Conservation (phyloP, 2,888 invertebrate species). For the Phlogophora meticulosa region DNA sequence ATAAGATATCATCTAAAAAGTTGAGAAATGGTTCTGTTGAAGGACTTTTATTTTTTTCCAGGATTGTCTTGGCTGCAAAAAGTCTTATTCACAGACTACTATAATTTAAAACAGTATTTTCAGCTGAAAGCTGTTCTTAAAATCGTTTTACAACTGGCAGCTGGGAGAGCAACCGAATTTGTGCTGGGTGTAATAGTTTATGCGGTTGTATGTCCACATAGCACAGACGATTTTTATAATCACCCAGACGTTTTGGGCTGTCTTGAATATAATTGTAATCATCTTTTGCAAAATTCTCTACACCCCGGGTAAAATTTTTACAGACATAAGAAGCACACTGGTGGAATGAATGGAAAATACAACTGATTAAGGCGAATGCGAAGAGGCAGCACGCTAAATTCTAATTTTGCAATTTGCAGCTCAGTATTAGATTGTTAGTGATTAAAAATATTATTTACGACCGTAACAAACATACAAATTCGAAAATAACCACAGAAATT, state of each 20-base stretch:
- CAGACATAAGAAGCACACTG: constrained; percentile 40
- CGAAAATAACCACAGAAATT: no score
- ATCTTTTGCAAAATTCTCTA: constrained; percentile 34
- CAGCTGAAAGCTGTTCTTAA: constrained; percentile 58
- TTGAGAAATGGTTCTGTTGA: constrained; percentile 34
- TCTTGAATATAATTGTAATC: constrained; percentile 32
- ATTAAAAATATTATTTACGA: no score
- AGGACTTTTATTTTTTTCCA: constrained; percentile 39
- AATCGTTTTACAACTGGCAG: constrained; percentile 56
- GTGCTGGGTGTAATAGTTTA: constrained; percentile 58
- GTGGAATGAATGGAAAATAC: constrained; percentile 58
- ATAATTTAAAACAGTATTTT: constrained; percentile 31
- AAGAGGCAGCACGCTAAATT: no score
- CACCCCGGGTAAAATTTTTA: constrained; percentile 35
- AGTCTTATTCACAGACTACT: no score
- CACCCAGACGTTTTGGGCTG: constrained; percentile 36
- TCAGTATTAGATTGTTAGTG: no score
- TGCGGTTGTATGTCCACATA: constrained; percentile 38
- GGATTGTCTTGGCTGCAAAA: constrained; percentile 60
- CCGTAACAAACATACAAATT: no score
- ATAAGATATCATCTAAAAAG: constrained; percentile 7
- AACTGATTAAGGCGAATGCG: constrained; percentile 58
- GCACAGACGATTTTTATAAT: constrained; percentile 34
- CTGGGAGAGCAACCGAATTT: constrained; percentile 67
- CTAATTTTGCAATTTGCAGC: no score